These are phyloP conservation scores for Silvanus unidentatus DNA, from an alignment of 2,888 invertebrate genomes.

Conservation along the genomic window DNA sequence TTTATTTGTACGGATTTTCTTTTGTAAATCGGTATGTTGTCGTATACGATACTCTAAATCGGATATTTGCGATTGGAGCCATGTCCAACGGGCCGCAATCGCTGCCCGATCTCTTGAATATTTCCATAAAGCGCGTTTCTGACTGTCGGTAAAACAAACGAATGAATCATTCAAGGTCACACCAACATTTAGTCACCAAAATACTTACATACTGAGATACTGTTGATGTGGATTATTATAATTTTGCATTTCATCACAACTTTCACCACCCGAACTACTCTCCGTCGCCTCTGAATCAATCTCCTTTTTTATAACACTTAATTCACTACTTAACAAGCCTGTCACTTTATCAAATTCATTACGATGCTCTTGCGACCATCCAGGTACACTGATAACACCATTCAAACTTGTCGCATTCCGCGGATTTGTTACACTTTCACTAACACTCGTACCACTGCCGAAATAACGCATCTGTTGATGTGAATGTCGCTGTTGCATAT, in stretches of 20 bases:
- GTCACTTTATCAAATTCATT: constrained; percentile 64
- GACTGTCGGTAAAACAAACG: constrained; percentile 48
- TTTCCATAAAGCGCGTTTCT: constrained; percentile 76
- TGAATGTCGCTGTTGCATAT: constrained; percentile 39
- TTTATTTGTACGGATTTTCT: constrained; percentile 58
- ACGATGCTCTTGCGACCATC: constrained; percentile 45
- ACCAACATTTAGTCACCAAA: too few species aligned
- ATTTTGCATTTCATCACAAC: constrained; percentile 80
- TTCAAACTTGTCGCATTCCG: constrained; percentile 28
- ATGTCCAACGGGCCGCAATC: constrained; percentile 82
- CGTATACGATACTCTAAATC: constrained; percentile 88
- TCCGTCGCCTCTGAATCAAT: constrained; percentile 91
- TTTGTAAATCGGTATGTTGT: constrained; percentile 76
- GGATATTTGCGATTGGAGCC: constrained; percentile 87
- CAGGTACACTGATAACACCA: constrained; percentile 42
- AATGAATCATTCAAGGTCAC: too few species aligned
- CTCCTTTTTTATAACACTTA: constrained; percentile 67
- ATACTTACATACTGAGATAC: constrained; percentile 72
- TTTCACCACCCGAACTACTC: constrained; percentile 90
- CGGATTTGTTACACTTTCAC: constrained; percentile 23
- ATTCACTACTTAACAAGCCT: constrained; percentile 66
- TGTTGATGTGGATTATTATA: constrained; percentile 75
- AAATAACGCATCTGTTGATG: constrained; percentile 46
- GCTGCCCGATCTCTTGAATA: constrained; percentile 74
- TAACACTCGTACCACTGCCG: constrained; percentile 47